Conservation (phyloP, 1,140 invertebrate genomes). For the Drosophila trapezifrons region DNA sequence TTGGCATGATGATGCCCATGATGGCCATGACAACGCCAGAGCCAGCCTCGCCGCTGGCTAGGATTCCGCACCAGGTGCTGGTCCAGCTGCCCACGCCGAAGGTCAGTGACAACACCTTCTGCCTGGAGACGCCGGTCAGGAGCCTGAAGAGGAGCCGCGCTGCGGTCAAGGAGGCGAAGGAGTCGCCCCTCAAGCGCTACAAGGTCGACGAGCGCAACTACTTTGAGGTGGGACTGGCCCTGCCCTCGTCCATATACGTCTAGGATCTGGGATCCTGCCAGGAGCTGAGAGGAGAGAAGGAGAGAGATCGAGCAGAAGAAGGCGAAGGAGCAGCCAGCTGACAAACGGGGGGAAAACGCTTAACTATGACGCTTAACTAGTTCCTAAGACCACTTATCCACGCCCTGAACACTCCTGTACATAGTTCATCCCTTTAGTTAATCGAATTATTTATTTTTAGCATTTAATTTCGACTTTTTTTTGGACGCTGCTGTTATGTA, state of each 20-base stretch:
- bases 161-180: constrained; percentile 19
- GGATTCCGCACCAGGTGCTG: constrained; percentile 36
- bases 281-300: neutral
- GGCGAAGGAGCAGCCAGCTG: constrained; percentile 50
- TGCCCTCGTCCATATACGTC: constrained; percentile 80
- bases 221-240: constrained; percentile 76
- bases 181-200: constrained; percentile 70
- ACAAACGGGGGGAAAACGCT: constrained; percentile 84
- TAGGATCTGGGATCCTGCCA: neutral
- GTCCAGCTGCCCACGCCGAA: constrained; percentile 50
- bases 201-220: constrained; percentile 75
- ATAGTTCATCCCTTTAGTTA: constrained; percentile 20
- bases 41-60: constrained; percentile 48
- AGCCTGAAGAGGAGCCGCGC: constrained; percentile 32
- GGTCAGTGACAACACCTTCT: constrained; percentile 56
- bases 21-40: constrained; percentile 44
- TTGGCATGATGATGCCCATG: constrained; percentile 35
- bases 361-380: constrained; percentile 82
- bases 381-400: constrained; percentile 56
- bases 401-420: too few relatives aligned
- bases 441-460: constrained; percentile 24
- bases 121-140: constrained; percentile 65
- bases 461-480: constrained; percentile 44
- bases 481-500: constrained; percentile 75
- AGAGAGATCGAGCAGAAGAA: constrained; percentile 3